These are phyloP conservation scores for Tenthredo notha DNA, from an alignment of 2,888 invertebrate species.

Conservation along the genomic window DNA sequence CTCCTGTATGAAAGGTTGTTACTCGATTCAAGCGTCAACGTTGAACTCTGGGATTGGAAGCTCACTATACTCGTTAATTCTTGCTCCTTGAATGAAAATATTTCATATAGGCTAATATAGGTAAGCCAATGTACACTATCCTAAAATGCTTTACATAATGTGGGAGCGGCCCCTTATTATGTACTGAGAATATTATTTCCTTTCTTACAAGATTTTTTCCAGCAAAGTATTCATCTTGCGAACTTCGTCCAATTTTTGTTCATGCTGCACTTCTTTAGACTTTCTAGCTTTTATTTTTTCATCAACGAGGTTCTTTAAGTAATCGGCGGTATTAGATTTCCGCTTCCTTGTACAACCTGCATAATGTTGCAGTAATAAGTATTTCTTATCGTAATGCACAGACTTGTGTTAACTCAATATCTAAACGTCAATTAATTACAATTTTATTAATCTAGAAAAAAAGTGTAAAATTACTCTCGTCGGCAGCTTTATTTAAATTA, in stretches of 20 bases:
- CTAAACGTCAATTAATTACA: neutral
- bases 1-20: no score
- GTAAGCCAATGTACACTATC: neutral
- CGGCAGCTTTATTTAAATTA: neutral
- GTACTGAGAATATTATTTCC: neutral
- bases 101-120: neutral
- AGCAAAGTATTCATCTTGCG: conserved; percentile 13
- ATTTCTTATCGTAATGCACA: neutral
- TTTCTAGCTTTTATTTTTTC: conserved; percentile 5
- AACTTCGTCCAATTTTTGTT: neutral
- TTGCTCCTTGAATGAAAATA: no score
- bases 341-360: conserved; percentile 9
- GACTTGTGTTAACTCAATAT: neutral
- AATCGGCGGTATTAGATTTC: neutral
- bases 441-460: neutral
- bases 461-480: neutral
- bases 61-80: no score
- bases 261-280: neutral
- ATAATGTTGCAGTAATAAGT: neutral
- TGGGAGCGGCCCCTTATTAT: neutral
- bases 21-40: no score
- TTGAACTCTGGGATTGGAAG: no score
- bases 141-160: neutral
- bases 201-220: conserved; percentile 6
- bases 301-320: neutral